Evolutionary conservation across 2,888 invertebrate species (phyloP), one percentile per base, ranked within the genome.

Genomic region (Cyaniris semiargus): DNA sequence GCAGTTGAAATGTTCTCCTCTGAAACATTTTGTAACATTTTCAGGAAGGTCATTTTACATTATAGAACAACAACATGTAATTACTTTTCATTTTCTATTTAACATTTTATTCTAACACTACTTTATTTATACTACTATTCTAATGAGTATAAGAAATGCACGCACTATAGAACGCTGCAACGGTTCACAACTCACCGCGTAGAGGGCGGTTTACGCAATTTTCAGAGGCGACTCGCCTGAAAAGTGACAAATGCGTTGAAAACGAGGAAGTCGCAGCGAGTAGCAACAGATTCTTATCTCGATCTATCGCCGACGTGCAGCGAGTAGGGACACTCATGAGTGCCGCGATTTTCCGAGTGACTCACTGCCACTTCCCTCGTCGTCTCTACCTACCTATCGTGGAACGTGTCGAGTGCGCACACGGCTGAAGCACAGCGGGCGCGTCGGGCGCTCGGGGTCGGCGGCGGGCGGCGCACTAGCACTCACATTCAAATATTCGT

Each of bases 401-500:
- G 78, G 79, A 80, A 81, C 85, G 86, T 84, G 86, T 83, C 84
- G 89, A 85, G 86, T 86, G 87, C 90, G 89, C 88, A 86, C 86
- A 86, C 89, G 86, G 88, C 88, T 88, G 89, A 85, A 87, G 89
- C 83, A 83, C 83, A 71, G 83, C 85, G 89, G 87, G 85, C 85
- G 85, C 85, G 89, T 85, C 85, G 87, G 87, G 88, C 88, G 88
- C 86, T 85, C 85, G 83, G 85, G 84, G 81, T 84, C 85, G 84
- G 84, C 86, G 86, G 81, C 82, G 86, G 88, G 86, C 88, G 88
- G 88, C 86, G 88, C 93, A 93, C 92, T 86, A 89, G 89, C 93
- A 93, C 93, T 93, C 93, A 92, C 93, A 89, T 88, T 90, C 90
- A 91, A 91, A 91, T 91, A 90, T 91, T 90, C 90, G 88, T 90